Conservation (phyloP, 1,140 invertebrate genomes). For the Listronotus bonariensis region DNA sequence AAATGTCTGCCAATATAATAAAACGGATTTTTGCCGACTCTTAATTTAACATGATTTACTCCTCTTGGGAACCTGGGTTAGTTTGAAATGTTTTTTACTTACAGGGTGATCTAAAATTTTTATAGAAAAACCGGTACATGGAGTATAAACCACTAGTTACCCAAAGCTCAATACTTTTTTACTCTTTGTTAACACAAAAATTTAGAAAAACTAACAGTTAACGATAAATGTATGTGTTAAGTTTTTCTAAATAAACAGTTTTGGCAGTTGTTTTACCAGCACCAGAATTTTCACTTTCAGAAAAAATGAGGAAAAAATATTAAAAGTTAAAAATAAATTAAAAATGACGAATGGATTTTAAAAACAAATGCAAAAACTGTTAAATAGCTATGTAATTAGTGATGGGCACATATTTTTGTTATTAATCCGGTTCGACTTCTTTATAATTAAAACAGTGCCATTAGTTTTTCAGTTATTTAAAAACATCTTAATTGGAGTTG, state of each 20-base stretch:
- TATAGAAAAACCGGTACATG: constrained; percentile 6
- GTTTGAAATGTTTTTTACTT: too few relatives aligned
- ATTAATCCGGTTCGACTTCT: not conserved
- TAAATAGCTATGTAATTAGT: not conserved
- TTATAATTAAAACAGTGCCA: constrained; percentile 10
- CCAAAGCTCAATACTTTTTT: constrained; percentile 33
- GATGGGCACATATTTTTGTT: not conserved
- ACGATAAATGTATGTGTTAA: constrained; percentile 14
- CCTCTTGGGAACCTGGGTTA: too few relatives aligned
- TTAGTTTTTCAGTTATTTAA: not conserved
- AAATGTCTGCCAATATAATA: too few relatives aligned
- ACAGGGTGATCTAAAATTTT: too few relatives aligned
- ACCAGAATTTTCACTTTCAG: not conserved
- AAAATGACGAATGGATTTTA: not conserved
- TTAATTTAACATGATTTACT: too few relatives aligned
- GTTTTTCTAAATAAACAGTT: constrained; percentile 13
- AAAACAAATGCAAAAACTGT: not conserved
- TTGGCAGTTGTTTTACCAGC: not conserved
- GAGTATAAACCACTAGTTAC: constrained; percentile 26
- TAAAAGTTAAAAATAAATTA: too few relatives aligned
- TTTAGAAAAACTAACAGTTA: constrained; percentile 4
- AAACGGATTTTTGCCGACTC: too few relatives aligned
- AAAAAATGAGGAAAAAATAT: not conserved
- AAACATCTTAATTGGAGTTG: not conserved
- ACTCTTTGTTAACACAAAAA: constrained; percentile 23